Conservation (phyloP, 2,797 vertebrate species). For the Aphelocoma californica region DNA sequence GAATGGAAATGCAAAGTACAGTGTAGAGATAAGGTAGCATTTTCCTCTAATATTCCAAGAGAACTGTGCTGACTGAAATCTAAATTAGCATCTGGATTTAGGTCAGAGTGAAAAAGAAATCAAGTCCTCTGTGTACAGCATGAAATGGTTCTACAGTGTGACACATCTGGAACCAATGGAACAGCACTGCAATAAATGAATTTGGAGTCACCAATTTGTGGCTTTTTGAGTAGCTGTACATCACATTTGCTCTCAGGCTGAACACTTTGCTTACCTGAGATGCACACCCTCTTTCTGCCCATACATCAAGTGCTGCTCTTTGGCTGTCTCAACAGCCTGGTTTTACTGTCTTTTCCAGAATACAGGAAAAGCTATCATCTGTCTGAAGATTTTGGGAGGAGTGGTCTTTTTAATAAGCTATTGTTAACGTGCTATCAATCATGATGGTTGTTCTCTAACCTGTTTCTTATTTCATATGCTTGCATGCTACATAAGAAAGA, state of each 20-base stretch:
- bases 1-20: neutral
- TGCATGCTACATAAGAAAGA: neutral
- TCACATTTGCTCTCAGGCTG: neutral
- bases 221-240: neutral
- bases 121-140: neutral
- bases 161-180: neutral
- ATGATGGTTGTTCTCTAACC: neutral
- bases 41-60: neutral
- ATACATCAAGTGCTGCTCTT: neutral
- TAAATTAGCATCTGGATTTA: neutral
- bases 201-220: neutral
- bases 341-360: neutral
- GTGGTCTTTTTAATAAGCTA: neutral
- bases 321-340: neutral
- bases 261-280: neutral
- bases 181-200: neutral
- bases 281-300: neutral
- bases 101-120: neutral
- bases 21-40: neutral
- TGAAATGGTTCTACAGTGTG: neutral
- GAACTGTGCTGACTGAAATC: neutral
- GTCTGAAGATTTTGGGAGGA: neutral
- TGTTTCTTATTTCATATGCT: neutral
- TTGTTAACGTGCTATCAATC: neutral
- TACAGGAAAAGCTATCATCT: neutral